phyloP scores from a whole-genome alignment of 2,113 vertebrate species.

The Aegithalos caudatus region DNA sequence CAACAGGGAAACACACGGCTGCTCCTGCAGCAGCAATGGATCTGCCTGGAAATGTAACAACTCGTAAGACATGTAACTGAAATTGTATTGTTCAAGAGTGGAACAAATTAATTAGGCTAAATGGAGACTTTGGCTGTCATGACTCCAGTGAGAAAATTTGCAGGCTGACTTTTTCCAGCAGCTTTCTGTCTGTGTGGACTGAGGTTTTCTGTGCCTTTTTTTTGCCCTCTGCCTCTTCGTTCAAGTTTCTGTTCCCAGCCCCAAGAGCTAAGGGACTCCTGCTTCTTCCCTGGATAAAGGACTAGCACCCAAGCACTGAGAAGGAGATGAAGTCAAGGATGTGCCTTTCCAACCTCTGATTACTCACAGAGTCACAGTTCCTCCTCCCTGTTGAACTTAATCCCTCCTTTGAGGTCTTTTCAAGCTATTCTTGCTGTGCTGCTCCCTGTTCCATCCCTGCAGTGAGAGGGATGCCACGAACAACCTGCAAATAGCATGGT shows the following conservation, averaged over 20 bases:
- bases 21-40: neutral
- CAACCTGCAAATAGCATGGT: neutral
- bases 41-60: constrained; percentile 8
- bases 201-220: neutral
- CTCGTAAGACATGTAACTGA: neutral
- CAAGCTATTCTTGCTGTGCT: neutral
- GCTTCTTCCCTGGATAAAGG: neutral
- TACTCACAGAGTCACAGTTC: neutral
- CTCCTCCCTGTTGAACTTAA: neutral
- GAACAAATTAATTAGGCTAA: constrained; percentile 50
- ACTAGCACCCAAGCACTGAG: accelerated
- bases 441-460: neutral
- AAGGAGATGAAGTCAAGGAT: neutral
- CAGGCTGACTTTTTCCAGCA: neutral
- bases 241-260: neutral
- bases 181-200: neutral
- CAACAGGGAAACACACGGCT: neutral
- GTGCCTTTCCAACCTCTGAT: neutral
- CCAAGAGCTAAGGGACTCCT: neutral
- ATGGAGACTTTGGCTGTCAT: constrained; percentile 9
- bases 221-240: neutral
- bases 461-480: neutral
- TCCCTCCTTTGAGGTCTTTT: neutral
- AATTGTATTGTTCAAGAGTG: constrained; percentile 28
- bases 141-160: neutral